Base-by-base conservation (phyloP, 2,113 vertebrate genomes). In the Salvelinus fontinalis region DNA sequence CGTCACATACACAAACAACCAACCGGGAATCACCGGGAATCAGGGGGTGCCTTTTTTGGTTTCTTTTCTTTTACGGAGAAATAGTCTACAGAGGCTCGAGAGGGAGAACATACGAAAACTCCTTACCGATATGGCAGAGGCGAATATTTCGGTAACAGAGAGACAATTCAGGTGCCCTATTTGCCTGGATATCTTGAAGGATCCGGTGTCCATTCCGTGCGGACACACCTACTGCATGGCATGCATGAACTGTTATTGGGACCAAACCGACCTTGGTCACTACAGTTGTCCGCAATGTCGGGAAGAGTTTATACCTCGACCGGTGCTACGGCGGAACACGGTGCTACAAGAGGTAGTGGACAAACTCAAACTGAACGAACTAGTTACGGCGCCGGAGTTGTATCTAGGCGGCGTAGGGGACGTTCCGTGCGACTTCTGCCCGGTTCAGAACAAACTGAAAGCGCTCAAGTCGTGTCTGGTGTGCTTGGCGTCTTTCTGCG, bases 401-500 rank as follows among this genome's bases (percentile, higher is more conserved):
- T 90, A 81, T 85, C 13, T 76, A 39, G 88, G 77, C 4, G 86
- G 73, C 6, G 77, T 88, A 0, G 95, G 96, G 65, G 96, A 97
- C 14, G 95, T 97, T 18, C 92, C 95, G 70, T 98, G 97, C 0
- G 97, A 98, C 88, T 97, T 96, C 74, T 97, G 97, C 90, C 85
- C 91, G 22, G 93, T 92, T 0, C 94, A 94, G 77, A 93, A 94
- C 89, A 94, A 92, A 87, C 93, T 97, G 82, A 93, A 93, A 85
- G 97, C 96, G 0, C 91, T 91, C 8, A 96, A 95, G 89, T 97
- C 96, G 29, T 98, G 97, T 75, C 88, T 97, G 81, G 96, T 96
- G 22, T 98, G 97, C 82, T 94, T 97, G 91, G 95, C 96, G 57
- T 97, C 96, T 68, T 98, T 97, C 91, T 98, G 97, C 8, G 95